These are phyloP conservation scores for Sinocyclocheilus maitianheensis DNA, from an alignment of 2,113 vertebrate genomes.

Conservation along the genomic window DNA sequence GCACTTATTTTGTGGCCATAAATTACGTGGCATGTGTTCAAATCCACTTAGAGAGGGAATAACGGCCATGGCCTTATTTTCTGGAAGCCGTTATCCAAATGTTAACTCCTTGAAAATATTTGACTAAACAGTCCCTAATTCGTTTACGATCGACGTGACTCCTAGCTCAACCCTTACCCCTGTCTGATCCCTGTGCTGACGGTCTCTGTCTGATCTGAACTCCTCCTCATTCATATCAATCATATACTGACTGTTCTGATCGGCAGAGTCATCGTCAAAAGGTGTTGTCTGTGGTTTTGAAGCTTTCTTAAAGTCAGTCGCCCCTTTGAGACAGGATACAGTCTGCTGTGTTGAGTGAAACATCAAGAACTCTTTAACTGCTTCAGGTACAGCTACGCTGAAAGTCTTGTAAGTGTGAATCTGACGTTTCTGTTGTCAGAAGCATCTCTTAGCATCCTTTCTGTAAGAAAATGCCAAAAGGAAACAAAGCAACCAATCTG, in stretches of 20 bases:
- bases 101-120: slow-evolving; percentile 63
- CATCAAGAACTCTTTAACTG: not conserved
- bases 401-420: not conserved
- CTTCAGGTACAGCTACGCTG: not conserved
- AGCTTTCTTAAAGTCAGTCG: not conserved
- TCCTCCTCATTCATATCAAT: slow-evolving; percentile 58
- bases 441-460: not conserved
- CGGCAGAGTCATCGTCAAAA: slow-evolving; percentile 26
- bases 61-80: slow-evolving; percentile 59
- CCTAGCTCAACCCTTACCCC: slow-evolving; percentile 46
- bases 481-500: slow-evolving; percentile 32
- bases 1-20: slow-evolving; percentile 39
- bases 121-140: slow-evolving; percentile 61
- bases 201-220: slow-evolving; percentile 50
- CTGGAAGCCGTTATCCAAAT: slow-evolving; percentile 60
- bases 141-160: slow-evolving; percentile 59
- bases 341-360: not conserved
- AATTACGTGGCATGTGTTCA: slow-evolving; percentile 49
- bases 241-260: slow-evolving; percentile 32
- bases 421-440: not conserved
- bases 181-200: slow-evolving; percentile 48
- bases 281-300: slow-evolving; percentile 39
- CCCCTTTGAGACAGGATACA: not conserved
- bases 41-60: slow-evolving; percentile 57
- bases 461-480: slow-evolving; percentile 20